phyloP scores from a whole-genome alignment of 2,888 invertebrate genomes.

The Ypsolopha scabrella region DNA sequence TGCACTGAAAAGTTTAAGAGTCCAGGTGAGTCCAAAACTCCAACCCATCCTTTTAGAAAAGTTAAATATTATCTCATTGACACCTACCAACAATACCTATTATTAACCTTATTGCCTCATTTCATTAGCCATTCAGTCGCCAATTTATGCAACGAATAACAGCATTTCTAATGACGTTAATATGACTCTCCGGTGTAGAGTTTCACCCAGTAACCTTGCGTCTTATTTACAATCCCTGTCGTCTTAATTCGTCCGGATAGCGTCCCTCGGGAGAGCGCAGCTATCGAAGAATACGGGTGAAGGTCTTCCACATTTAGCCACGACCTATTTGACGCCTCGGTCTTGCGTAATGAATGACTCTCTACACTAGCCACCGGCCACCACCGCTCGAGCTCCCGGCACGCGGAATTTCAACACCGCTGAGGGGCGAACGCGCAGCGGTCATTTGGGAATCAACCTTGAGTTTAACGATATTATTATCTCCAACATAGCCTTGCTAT shows the following conservation, averaged over 20 bases:
- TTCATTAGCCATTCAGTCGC: background rate
- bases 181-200: too few species aligned
- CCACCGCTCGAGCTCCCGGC: constrained; percentile 17
- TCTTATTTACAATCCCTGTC: constrained; percentile 7
- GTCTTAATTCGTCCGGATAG: constrained; percentile 21
- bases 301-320: constrained; percentile 61
- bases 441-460: background rate
- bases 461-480: background rate
- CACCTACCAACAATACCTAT: too few species aligned
- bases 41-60: too few species aligned
- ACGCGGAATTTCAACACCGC: constrained; percentile 32
- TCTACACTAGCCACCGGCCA: constrained; percentile 22
- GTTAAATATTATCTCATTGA: too few species aligned
- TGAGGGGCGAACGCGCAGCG: background rate
- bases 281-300: constrained; percentile 47
- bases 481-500: background rate
- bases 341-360: constrained; percentile 36
- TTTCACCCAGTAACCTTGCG: too few species aligned
- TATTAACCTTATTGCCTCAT: too few species aligned
- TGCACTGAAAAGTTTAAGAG: constrained; percentile 83
- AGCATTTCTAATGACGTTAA: too few species aligned
- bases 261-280: constrained; percentile 38
- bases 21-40: constrained; percentile 72
- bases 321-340: constrained; percentile 38
- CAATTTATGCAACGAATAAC: background rate